Conservation (phyloP, 2,797 vertebrate genomes). For the Etheostoma nigrum region DNA sequence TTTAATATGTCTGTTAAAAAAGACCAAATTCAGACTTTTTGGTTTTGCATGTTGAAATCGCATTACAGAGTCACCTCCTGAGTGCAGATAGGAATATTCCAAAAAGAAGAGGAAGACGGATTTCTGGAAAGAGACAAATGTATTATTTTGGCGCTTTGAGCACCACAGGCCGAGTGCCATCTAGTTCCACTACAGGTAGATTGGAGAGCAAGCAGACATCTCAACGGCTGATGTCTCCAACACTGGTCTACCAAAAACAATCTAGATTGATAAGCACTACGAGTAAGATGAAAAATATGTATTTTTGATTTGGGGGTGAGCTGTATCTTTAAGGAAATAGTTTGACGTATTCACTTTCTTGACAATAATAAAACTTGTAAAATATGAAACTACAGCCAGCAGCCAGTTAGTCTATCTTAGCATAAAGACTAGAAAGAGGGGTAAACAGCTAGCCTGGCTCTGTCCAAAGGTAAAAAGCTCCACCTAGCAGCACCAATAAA, state of each 20-base stretch:
- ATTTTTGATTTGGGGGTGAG: too few relatives aligned
- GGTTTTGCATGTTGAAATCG: constrained; percentile 56
- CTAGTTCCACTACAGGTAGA: too few relatives aligned
- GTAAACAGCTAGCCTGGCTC: not conserved
- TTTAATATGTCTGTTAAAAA: constrained; percentile 60
- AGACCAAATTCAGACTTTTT: constrained; percentile 44
- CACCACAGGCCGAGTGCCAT: too few relatives aligned
- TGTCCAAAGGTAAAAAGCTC: not conserved
- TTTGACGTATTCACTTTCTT: not conserved
- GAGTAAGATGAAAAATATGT: too few relatives aligned
- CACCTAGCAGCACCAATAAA: not conserved
- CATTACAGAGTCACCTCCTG: constrained; percentile 52
- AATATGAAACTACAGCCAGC: not conserved
- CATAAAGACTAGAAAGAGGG: not conserved
- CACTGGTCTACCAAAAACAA: too few relatives aligned
- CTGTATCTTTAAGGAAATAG: not conserved
- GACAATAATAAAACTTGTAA: not conserved
- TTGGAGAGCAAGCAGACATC: too few relatives aligned
- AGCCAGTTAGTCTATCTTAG: constrained; percentile 1
- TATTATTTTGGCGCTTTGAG: too few relatives aligned
- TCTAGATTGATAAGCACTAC: too few relatives aligned
- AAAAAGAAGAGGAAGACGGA: not conserved
- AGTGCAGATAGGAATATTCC: constrained; percentile 15
- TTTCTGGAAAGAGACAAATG: too few relatives aligned
- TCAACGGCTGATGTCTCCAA: too few relatives aligned